Base-by-base conservation (phyloP, 2,888 invertebrate genomes). In the Hyalella azteca region DNA sequence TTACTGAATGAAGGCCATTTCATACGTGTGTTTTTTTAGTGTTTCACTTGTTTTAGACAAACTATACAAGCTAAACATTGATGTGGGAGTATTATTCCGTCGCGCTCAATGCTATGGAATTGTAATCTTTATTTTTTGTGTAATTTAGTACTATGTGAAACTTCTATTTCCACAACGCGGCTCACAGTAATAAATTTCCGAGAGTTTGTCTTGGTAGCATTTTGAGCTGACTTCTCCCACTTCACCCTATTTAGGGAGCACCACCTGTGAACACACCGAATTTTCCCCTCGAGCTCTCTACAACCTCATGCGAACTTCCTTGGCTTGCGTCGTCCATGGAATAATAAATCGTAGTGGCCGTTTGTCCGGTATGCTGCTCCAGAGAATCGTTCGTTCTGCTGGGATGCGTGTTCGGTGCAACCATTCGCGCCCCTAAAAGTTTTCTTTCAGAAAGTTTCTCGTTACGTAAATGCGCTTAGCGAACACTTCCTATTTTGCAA, bases 311-410 rank as follows among this genome's bases (percentile, higher is more conserved):
- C n/a, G 66, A 66, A 66, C 66, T 66, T 66, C 66, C 66, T 66
- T 19, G 7, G 7, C 54, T 66, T 29, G 1, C 36, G 32, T 19
- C 66, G 66, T 29, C 66, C 66, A 36, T 66, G 36, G 66, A 66
- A 66, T 66, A 66, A 66, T 66, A 66, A 66, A 66, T 66, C 66
- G 66, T 19, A n/a, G 66, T 66, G 15, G 66, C 66, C 66, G 66
- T 66, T 66, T 36, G 66, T 36, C 54, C 26, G 50, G 54, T 54
- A 26, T 54, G 54, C 54, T 54, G 54, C 54, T 54, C 26, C 54
- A 54, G 54, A 54, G 54, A 54, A 54, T 29, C 22, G 54, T 54
- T 54, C 26, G 22, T 22, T 15, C 9, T 7, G 45, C 29, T 22
- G 54, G 54, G 26, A 26, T 22, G 22, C 54, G 54, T 54, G 54